Base-by-base conservation (phyloP, 1,140 invertebrate species). In the Drosophila funebris region DNA sequence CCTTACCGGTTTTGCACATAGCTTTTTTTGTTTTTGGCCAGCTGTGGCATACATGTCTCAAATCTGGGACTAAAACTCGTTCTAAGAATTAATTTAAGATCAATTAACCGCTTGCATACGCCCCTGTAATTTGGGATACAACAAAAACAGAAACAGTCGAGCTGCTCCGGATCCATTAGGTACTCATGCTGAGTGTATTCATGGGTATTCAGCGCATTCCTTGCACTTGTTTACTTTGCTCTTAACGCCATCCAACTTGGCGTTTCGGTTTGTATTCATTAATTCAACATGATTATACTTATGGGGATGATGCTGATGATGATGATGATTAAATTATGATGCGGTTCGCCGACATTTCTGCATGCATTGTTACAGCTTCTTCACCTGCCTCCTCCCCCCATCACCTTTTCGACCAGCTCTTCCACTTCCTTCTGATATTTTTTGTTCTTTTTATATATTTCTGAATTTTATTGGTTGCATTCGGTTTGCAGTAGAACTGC, bases 61-160 rank as follows among this genome's bases (percentile, higher is more conserved):
- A 48, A 76, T 85, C 72, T 29, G 11, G 24, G 4, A 13, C 68
- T 39, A 60, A 88, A 85, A 85, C 82, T 76, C 82, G 82, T 85
- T 85, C 83, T 87, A 78, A 88, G 82, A 88, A 85, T 85, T 78
- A 87, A 82, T 85, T 87, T 76, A 62, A 72, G 63, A 85, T 66
- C 78, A 58, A 84, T 72, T 73, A 83, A 66, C n/a, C 54, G 33
- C 44, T 41, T 37, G 68, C 67, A 53, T 56, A 77, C 53, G 54
- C 64, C 57, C 44, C 70, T 78, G 74, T 58, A 87, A 81, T 78
- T 71, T 57, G 22, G 14, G 24, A 24, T 57, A 58, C 29, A 33
- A n/a, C n/a, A 48, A n/a, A n/a, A n/a, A n/a, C n/a, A n/a, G n/a
- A n/a, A n/a, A 29, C 22, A 48, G 24, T 14, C 41, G 41, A 43